These are phyloP conservation scores for Ctenopoma kingsleyae DNA, from an alignment of 2,797 vertebrate genomes.

Conservation along the genomic window DNA sequence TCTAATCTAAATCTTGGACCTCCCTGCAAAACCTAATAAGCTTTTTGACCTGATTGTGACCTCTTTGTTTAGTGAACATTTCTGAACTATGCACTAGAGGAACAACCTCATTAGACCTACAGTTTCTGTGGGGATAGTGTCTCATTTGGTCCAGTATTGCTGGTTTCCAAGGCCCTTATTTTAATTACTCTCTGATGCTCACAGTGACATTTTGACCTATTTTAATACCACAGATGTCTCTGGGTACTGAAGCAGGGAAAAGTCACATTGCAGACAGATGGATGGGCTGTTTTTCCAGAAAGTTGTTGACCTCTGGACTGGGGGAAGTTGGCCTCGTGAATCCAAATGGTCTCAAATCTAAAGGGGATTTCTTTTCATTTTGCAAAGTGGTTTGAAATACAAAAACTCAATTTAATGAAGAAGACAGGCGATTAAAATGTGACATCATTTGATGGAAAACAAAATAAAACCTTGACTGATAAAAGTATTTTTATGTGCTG, in stretches of 20 bases:
- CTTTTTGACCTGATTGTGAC: conserved; percentile 30
- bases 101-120: conserved; percentile 1
- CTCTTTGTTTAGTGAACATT: not conserved
- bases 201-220: conserved; percentile 28
- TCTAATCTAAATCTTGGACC: no score
- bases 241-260: conserved; percentile 2
- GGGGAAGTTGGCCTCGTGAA: not conserved
- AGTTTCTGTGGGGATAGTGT: not conserved
- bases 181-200: conserved; percentile 20
- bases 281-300: not conserved
- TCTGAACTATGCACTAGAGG: conserved; percentile 11
- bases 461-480: not conserved
- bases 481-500: not conserved
- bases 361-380: not conserved
- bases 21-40: conserved; percentile 3
- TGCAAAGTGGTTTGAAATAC: not conserved
- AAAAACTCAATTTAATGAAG: not conserved
- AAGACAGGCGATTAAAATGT: not conserved
- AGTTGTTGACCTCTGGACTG: conserved; percentile 8
- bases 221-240: conserved; percentile 29
- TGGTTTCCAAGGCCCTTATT: conserved; percentile 11
- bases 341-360: not conserved
- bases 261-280: conserved; percentile 31
- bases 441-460: no score
- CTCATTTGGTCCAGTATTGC: not conserved